These are phyloP conservation scores for Drosophila parabipectinata DNA, from an alignment of 1,140 invertebrate species.

Conservation along the genomic window DNA sequence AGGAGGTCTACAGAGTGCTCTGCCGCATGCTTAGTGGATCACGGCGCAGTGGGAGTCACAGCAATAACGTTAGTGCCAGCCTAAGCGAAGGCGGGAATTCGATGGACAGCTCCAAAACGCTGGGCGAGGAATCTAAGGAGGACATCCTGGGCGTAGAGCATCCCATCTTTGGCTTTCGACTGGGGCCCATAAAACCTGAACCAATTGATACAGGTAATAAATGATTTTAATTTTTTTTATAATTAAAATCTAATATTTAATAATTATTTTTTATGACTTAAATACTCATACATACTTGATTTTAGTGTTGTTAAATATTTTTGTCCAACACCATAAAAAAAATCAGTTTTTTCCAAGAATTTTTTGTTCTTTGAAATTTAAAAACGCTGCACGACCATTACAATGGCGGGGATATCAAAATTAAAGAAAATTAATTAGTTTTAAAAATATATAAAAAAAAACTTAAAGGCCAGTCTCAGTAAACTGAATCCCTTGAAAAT, in stretches of 20 bases:
- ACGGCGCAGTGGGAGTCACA: constrained; percentile 16
- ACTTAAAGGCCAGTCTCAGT: no score
- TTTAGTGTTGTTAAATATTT: not conserved
- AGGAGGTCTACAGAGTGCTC: constrained; percentile 70
- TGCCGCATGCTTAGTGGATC: constrained; percentile 58
- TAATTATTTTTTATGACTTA: no score
- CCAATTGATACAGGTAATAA: constrained; percentile 65
- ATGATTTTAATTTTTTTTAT: not conserved
- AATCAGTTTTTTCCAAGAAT: not conserved
- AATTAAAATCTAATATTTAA: no score
- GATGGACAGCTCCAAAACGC: constrained; percentile 51
- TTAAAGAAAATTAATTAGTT: no score
- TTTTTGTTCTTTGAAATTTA: not conserved
- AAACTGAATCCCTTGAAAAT: no score
- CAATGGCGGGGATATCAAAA: no score
- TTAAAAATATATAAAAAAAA: no score
- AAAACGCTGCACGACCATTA: no score
- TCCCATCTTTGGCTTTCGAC: constrained; percentile 78
- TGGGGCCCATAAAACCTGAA: constrained; percentile 70
- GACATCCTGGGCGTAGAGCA: constrained; percentile 71
- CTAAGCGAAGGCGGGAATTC: constrained; percentile 62
- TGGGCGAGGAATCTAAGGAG: constrained; percentile 38
- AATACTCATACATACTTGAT: not conserved
- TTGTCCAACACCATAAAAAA: not conserved
- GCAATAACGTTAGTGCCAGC: constrained; percentile 28